Evolutionary conservation across 2,888 invertebrate genomes (phyloP).

Genomic region (Bimastos eiseni): DNA sequence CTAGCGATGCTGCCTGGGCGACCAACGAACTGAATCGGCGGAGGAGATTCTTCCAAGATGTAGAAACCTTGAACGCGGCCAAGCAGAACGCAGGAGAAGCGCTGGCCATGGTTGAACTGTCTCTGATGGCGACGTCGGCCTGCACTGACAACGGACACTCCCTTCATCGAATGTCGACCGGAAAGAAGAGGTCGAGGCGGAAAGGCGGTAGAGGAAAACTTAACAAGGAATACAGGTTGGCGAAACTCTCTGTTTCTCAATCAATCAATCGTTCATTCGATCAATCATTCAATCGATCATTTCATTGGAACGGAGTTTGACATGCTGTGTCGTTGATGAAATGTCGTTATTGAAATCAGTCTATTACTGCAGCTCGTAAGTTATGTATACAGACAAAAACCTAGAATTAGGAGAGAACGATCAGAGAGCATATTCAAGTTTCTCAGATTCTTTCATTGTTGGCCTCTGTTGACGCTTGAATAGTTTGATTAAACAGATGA

Average conservation of each 20-base stretch:
- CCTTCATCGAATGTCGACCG: not conserved
- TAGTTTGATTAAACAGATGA: too few relatives aligned
- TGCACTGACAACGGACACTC: not conserved
- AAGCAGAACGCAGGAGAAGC: slow-evolving; percentile 10
- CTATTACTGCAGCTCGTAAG: not conserved
- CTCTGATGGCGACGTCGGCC: slow-evolving; percentile 14
- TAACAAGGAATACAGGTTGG: slow-evolving; percentile 13
- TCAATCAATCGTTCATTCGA: not conserved
- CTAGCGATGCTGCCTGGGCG: not conserved
- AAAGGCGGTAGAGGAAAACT: not conserved
- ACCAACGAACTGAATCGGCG: not conserved
- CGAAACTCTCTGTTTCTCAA: not conserved
- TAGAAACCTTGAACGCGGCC: not conserved
- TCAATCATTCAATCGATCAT: not conserved
- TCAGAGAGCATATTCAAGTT: too few relatives aligned
- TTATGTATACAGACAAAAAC: not conserved
- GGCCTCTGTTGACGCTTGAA: too few relatives aligned
- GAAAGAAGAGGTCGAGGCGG: not conserved
- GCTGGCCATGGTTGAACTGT: not conserved
- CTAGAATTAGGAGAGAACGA: too few relatives aligned
- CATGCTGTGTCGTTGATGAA: not conserved
- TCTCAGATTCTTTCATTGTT: too few relatives aligned
- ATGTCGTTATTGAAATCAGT: not conserved
- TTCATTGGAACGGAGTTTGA: not conserved
- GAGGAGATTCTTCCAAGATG: not conserved